phyloP scores from a whole-genome alignment of 2,888 invertebrate genomes.

The Sinodicranocentrus sp. region DNA sequence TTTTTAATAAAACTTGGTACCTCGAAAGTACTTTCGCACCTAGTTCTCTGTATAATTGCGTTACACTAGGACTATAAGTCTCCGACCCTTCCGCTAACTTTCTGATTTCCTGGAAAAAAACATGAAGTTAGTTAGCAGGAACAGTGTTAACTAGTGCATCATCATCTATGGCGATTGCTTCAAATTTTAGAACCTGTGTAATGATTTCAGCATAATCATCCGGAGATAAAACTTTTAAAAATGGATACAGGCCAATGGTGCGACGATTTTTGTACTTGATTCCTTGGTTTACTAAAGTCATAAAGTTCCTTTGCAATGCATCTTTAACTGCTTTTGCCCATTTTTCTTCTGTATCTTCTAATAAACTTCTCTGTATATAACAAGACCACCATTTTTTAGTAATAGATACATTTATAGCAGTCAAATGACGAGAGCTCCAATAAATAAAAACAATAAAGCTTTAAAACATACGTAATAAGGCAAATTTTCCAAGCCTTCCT shows the following conservation, averaged over 20 bases:
- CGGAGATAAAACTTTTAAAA: slow-evolving; percentile 82
- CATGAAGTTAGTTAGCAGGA: slow-evolving; percentile 23
- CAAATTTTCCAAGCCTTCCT: slow-evolving; percentile 78
- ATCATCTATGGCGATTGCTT: no score
- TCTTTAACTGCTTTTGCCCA: slow-evolving; percentile 84
- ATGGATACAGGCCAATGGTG: slow-evolving; percentile 85
- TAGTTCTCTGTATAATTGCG: slow-evolving; percentile 83
- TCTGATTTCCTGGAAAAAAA: slow-evolving; percentile 83
- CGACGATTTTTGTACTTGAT: slow-evolving; percentile 80
- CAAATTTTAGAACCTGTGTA: slow-evolving; percentile 78
- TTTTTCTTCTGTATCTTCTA: slow-evolving; percentile 82
- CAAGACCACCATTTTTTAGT: no score
- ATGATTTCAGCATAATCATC: slow-evolving; percentile 80
- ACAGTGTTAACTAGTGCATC: background rate
- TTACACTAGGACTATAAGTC: slow-evolving; percentile 86
- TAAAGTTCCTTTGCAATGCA: slow-evolving; percentile 86
- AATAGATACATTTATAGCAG: no score
- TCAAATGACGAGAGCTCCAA: no score
- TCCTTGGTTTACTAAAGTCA: slow-evolving; percentile 82
- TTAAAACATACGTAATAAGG: slow-evolving; percentile 79
- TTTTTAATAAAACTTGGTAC: slow-evolving; percentile 84
- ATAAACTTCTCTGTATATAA: slow-evolving; percentile 84
- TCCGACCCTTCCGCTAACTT: slow-evolving; percentile 88
- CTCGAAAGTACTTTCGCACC: slow-evolving; percentile 85
- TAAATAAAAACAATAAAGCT: no score